These are phyloP conservation scores for Melanostigma gelatinosum DNA, from an alignment of 2,113 vertebrate species.

Conservation along the genomic window DNA sequence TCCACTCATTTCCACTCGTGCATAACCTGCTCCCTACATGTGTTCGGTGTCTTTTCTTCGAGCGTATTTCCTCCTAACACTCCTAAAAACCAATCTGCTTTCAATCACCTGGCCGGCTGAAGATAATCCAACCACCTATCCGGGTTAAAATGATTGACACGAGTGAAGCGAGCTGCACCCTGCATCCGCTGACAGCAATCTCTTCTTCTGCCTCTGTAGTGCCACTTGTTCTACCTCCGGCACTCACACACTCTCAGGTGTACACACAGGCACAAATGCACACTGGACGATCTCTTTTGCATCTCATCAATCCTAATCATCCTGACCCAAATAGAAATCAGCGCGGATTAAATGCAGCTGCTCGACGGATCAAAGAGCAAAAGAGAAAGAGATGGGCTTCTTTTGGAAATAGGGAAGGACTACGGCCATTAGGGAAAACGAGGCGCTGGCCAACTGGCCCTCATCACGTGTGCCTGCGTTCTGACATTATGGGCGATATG, in stretches of 20 bases:
- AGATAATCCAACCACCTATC: constrained; percentile 10
- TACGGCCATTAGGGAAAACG: constrained; percentile 15
- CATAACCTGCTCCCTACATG: constrained; percentile 11
- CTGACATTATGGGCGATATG: constrained; percentile 29
- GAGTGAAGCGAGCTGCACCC: not conserved
- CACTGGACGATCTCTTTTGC: not conserved
- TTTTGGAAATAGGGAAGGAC: constrained; percentile 25
- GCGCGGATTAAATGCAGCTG: constrained; percentile 42
- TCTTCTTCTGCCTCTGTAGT: not conserved
- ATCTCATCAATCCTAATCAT: constrained; percentile 35
- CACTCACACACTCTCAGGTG: not conserved
- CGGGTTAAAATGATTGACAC: constrained; percentile 10
- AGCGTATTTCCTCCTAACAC: constrained; percentile 37
- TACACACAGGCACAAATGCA: not conserved
- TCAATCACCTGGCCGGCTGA: constrained; percentile 22
- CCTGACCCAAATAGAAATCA: constrained; percentile 50
- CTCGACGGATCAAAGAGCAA: constrained; percentile 40
- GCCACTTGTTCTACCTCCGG: constrained; percentile 14
- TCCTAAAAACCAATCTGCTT: constrained; percentile 37
- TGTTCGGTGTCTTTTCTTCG: constrained; percentile 3
- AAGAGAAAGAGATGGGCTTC: constrained; percentile 22
- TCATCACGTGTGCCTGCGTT: constrained; percentile 35
- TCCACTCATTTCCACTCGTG: constrained; percentile 32
- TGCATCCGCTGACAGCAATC: constrained; percentile 20
- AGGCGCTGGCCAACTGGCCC: constrained; percentile 32